A percentile compares a stretch with the other conserved stretches of the same genome.
phyloP scores from a whole-genome alignment of 2,113 vertebrate genomes.

The Anas platyrhynchos region DNA sequence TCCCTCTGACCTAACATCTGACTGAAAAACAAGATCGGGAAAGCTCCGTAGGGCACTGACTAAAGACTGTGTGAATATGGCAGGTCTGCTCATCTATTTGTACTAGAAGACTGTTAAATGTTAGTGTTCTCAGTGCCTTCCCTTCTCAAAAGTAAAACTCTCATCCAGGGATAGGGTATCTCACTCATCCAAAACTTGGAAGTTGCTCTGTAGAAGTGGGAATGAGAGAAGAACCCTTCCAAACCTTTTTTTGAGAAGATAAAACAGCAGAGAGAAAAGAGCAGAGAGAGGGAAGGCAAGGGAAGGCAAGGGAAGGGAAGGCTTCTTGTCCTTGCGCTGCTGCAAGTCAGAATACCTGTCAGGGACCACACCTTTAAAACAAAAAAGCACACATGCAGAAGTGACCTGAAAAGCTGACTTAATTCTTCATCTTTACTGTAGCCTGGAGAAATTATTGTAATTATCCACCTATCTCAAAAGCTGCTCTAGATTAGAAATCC shows the following conservation, averaged over 20 bases:
- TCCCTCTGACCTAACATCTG: not conserved
- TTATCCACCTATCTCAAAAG: not conserved
- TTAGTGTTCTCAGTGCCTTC: not conserved
- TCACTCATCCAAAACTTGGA: not conserved
- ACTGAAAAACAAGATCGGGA: not conserved
- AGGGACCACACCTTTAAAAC: not conserved
- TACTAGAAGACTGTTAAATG: not conserved
- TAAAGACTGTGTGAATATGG: fast-evolving
- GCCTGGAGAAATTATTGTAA: not conserved
- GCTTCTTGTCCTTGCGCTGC: not conserved
- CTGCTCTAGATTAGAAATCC: not conserved
- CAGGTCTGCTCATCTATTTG: not conserved
- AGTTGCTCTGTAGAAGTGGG: not conserved
- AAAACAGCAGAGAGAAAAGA: too few species aligned
- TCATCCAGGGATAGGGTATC: not conserved
- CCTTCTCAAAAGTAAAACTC: not conserved
- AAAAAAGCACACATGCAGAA: not conserved
- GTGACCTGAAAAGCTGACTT: not conserved
- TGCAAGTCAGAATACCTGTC: not conserved
- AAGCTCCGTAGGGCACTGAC: not conserved
- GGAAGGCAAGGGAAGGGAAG: too few species aligned
- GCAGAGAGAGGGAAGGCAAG: too few species aligned
- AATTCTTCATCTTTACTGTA: not conserved
- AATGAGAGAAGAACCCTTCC: not conserved
- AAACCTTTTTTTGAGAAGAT: not conserved